Base-by-base conservation (phyloP, 1,140 invertebrate species). In the Cyrtorhinus lividipennis region DNA sequence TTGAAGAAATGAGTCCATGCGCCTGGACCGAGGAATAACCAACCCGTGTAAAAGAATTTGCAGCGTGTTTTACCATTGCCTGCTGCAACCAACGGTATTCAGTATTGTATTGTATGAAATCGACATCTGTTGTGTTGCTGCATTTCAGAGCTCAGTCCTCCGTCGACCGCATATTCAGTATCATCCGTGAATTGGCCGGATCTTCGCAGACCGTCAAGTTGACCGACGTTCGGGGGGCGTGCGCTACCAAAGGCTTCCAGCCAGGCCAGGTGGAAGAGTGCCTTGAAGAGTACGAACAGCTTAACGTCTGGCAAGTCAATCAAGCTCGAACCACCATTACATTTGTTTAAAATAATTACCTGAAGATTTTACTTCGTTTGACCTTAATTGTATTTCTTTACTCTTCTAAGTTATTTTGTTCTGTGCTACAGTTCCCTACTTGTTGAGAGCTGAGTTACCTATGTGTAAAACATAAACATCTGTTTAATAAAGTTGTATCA, bases 281-380 rank as follows among this genome's bases (percentile, higher is more conserved):
- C 69, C 87, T 98, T 68, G 89, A 94, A 68, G 86, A 93, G 69
- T 98, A 98, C 70, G 95, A 98, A 74, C 85, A 90, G 69, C 77
- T 95, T 1, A 95, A 97, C 72, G 87, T 98, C 0, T 97, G 93
- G 93, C 89, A 92, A 72, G 82, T 97, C 53, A 97, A 96, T 76
- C 86, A 89, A 73, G 83, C 85, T 15, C 77, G 86, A 67, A 92
- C 88, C 3, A 85, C 84, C 71, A 80, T 94, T 57, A 92, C 87
- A 20, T 90, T 92, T 69, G 79, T 86, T 65, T 80, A 73, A 62
- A 3, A 18, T 12, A n/a, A 27, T 38, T 38, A 38, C 30, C 30
- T 38, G 30, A 8, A 8, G 30, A 38, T 38, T 38, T 5, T 38
- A 38, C 30, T 8, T 15, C 15, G 15, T 38, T 38, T 38, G n/a